These are phyloP conservation scores for Nothobranchius kuhntae DNA, from an alignment of 2,113 vertebrate species.

Conservation along the genomic window DNA sequence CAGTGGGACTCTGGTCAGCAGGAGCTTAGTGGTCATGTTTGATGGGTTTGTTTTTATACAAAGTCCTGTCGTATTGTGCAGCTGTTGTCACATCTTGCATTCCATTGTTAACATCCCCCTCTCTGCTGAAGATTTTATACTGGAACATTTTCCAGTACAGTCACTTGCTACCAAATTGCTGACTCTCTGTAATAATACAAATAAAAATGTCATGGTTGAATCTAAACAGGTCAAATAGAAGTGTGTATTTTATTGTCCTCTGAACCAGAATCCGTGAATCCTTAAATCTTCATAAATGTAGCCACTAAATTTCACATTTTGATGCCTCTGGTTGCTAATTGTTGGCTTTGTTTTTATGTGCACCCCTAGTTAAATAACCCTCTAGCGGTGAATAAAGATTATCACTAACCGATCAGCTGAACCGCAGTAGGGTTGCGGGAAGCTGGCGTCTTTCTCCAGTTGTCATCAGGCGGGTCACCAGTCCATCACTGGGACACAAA, in stretches of 20 bases:
- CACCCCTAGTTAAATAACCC: too few species aligned
- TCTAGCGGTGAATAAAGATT: too few species aligned
- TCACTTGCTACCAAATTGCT: conserved; percentile 41
- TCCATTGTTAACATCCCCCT: conserved; percentile 69
- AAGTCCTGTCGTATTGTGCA: conserved; percentile 45
- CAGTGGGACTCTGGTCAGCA: conserved; percentile 60
- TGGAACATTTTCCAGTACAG: conserved; percentile 32
- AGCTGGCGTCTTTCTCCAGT: too few species aligned
- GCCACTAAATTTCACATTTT: too few species aligned
- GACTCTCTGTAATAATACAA: conserved; percentile 42
- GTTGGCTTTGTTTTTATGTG: too few species aligned
- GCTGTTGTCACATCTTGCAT: conserved; percentile 71
- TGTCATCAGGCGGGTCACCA: too few species aligned
- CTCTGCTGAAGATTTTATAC: conserved; percentile 48
- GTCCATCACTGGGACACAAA: too few species aligned
- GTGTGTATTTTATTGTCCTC: neutral
- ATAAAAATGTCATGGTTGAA: conserved; percentile 67
- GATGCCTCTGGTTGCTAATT: too few species aligned
- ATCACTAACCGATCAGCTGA: too few species aligned
- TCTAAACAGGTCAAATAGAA: conserved; percentile 25
- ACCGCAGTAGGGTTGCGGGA: too few species aligned
- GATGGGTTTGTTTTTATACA: conserved; percentile 35
- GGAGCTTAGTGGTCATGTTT: conserved; percentile 64
- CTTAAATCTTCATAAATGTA: neutral
- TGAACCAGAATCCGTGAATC: neutral